Evolutionary conservation across 2,113 vertebrate genomes (phyloP).

Genomic region (Cyanistes caeruleus): DNA sequence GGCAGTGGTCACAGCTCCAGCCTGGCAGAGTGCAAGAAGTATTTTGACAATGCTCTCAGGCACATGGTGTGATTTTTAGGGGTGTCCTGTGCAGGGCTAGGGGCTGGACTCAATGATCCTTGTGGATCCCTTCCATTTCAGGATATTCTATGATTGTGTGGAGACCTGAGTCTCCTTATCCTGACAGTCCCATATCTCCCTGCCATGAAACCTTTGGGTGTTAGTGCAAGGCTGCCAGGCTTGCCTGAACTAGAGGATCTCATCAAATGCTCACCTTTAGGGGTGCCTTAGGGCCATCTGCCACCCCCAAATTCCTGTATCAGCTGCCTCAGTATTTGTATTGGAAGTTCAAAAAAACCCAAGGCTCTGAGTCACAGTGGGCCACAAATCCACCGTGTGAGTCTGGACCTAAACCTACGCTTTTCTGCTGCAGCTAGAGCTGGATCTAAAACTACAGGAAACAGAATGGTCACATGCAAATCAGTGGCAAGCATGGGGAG

Average conservation of each 20-base stretch:
- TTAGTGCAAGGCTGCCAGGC: neutral
- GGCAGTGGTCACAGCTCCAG: too few species aligned
- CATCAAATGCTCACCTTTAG: neutral
- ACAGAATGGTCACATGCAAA: neutral
- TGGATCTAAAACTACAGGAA: neutral
- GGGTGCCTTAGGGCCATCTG: neutral
- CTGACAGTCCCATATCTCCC: neutral
- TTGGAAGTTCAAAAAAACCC: neutral
- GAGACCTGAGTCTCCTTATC: neutral
- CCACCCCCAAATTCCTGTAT: fast-evolving
- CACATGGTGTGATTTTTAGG: neutral
- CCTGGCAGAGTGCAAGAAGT: neutral
- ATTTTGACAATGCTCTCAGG: neutral
- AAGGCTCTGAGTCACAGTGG: neutral
- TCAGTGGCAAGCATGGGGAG: neutral
- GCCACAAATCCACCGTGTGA: neutral
- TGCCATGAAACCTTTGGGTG: neutral
- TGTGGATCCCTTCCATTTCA: neutral
- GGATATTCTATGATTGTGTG: neutral
- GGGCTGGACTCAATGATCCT: neutral
- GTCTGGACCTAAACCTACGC: neutral
- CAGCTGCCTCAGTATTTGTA: neutral
- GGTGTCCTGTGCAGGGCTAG: too few species aligned
- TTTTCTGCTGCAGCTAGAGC: neutral
- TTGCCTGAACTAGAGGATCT: neutral